These are phyloP conservation scores for Dryas iulia DNA, from an alignment of 1,140 invertebrate genomes.

Conservation along the genomic window DNA sequence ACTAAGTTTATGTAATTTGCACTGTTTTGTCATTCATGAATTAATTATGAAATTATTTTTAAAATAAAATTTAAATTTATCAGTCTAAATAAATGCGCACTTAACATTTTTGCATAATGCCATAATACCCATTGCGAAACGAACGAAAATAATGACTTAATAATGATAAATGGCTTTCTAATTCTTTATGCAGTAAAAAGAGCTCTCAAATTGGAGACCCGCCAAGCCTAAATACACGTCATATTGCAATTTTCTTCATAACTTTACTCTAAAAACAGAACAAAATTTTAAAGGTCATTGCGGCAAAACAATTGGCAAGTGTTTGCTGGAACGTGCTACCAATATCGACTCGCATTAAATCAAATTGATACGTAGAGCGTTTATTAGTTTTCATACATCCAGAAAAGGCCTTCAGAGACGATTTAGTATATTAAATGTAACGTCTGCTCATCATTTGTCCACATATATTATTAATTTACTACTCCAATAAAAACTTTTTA, in stretches of 20 bases:
- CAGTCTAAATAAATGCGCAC: neutral
- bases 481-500: conserved; percentile 9
- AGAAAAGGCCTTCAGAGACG: conserved; percentile 44
- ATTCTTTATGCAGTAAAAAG: conserved; percentile 25
- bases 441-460: conserved; percentile 31
- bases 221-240: conserved; percentile 26
- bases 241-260: conserved; percentile 34
- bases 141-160: neutral
- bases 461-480: conserved; percentile 32
- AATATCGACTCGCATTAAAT: conserved; percentile 18
- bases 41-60: neutral
- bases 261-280: conserved; percentile 24
- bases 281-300: conserved; percentile 31
- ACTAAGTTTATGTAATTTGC: neutral
- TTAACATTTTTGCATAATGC: neutral
- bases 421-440: conserved; percentile 47
- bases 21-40: neutral
- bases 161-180: conserved; percentile 7
- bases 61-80: neutral
- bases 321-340: conserved; percentile 27
- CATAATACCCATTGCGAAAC: neutral
- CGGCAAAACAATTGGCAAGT: conserved; percentile 31
- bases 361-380: conserved; percentile 17
- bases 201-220: conserved; percentile 21
- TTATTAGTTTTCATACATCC: conserved; percentile 15